phyloP scores from a whole-genome alignment of 2,113 vertebrate species.

The Marmota monax region DNA sequence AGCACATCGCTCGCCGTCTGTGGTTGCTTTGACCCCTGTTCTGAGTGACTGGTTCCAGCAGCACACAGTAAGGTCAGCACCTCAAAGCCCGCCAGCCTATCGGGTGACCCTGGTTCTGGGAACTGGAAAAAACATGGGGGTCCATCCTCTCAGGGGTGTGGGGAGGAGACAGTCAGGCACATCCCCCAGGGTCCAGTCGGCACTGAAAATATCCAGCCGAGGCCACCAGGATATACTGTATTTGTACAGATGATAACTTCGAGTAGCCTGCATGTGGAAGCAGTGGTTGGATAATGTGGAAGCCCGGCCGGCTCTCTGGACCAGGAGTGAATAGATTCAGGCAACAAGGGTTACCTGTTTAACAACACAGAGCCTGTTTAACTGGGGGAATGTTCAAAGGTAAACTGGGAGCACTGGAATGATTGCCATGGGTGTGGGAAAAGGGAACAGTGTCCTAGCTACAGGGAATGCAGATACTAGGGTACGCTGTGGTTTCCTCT shows the following conservation, averaged over 20 bases:
- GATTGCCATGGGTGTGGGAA: not conserved
- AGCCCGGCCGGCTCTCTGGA: not conserved
- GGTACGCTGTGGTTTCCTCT: not conserved
- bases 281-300: not conserved
- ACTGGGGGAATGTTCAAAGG: not conserved
- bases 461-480: not conserved
- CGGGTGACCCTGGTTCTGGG: not conserved
- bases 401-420: not conserved
- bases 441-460: not conserved
- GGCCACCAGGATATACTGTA: not conserved
- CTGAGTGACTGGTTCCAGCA: not conserved
- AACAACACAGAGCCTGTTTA: not conserved
- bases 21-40: constrained; percentile 22
- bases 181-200: not conserved
- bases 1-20: constrained; percentile 50
- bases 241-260: not conserved
- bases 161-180: not conserved
- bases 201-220: not conserved
- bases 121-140: not conserved
- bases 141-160: not conserved
- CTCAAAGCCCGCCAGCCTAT: not conserved
- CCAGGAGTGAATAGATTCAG: not conserved
- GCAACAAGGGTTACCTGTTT: not conserved
- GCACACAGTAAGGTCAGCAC: not conserved
- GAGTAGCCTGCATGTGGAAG: not conserved